Evolutionary conservation across 1,140 invertebrate species (phyloP).

Genomic region (Zaprionus ghesquierei): DNA sequence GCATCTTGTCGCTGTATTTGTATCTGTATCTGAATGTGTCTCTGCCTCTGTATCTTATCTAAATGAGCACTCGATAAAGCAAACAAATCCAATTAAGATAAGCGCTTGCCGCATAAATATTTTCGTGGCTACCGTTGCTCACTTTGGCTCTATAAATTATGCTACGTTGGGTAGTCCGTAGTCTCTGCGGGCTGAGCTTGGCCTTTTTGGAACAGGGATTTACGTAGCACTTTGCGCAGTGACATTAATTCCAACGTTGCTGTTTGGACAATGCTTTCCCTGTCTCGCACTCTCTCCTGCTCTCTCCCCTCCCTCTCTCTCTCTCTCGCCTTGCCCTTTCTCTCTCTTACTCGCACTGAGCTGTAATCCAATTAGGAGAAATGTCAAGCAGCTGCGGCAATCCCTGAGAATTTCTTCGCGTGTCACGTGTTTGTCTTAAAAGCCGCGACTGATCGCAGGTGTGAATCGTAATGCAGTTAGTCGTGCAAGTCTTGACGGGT

Average conservation of each 20-base stretch:
- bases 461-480: constrained; percentile 29
- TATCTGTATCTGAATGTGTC: constrained; percentile 16
- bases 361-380: constrained; percentile 73
- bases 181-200: neutral
- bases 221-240: constrained; percentile 45
- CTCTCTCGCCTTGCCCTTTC: neutral
- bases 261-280: constrained; percentile 60
- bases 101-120: constrained; percentile 37
- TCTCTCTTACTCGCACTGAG: neutral
- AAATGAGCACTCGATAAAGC: constrained; percentile 41
- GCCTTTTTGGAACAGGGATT: constrained; percentile 15
- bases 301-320: neutral
- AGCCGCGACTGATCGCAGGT: constrained; percentile 48
- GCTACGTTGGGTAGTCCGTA: neutral
- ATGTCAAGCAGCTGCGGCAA: constrained; percentile 56
- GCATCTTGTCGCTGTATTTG: constrained; percentile 3
- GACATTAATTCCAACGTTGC: constrained; percentile 66
- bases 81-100: constrained; percentile 66
- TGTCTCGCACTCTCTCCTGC: constrained; percentile 15
- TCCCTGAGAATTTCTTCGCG: constrained; percentile 38
- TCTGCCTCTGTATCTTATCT: constrained; percentile 46
- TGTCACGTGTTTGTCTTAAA: constrained; percentile 61
- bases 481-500: neutral
- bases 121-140: constrained; percentile 52
- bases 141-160: constrained; percentile 43